Conservation (phyloP, 2,797 vertebrate genomes). For the Sternotherus odoratus region DNA sequence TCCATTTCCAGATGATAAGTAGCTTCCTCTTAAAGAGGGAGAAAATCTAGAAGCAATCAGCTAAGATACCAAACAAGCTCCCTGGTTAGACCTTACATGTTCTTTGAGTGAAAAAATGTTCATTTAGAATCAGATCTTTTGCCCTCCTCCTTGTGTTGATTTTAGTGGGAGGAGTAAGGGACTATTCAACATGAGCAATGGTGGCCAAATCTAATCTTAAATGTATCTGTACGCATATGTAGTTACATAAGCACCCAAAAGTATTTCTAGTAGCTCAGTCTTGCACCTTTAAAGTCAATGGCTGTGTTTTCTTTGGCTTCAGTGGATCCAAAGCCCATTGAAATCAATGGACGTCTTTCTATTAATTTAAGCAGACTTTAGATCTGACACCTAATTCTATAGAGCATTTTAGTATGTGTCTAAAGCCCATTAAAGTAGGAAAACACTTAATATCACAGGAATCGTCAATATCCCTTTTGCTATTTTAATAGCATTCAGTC, state of each 20-base stretch:
- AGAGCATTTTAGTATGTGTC: neutral
- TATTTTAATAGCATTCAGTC: neutral
- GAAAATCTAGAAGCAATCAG: slow-evolving; percentile 19
- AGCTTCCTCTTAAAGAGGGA: slow-evolving; percentile 38
- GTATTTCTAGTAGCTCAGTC: neutral
- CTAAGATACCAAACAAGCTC: slow-evolving; percentile 22
- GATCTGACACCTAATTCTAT: neutral
- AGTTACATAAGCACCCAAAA: neutral
- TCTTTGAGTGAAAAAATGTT: slow-evolving; percentile 44
- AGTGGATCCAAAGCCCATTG: slow-evolving; percentile 22
- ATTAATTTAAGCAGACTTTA: neutral
- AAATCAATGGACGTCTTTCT: neutral
- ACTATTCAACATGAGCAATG: neutral
- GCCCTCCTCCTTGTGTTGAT: neutral
- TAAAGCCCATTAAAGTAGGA: neutral
- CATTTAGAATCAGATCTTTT: neutral
- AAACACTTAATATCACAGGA: neutral
- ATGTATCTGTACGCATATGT: neutral
- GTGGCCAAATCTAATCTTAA: neutral
- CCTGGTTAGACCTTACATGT: neutral
- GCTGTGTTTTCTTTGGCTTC: slow-evolving; percentile 34
- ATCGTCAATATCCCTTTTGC: neutral
- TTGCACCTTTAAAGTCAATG: slow-evolving; percentile 49
- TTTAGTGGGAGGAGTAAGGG: neutral
- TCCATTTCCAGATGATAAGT: neutral